Base-by-base conservation (phyloP, 2,888 invertebrate species). In the Autographa pulchrina region DNA sequence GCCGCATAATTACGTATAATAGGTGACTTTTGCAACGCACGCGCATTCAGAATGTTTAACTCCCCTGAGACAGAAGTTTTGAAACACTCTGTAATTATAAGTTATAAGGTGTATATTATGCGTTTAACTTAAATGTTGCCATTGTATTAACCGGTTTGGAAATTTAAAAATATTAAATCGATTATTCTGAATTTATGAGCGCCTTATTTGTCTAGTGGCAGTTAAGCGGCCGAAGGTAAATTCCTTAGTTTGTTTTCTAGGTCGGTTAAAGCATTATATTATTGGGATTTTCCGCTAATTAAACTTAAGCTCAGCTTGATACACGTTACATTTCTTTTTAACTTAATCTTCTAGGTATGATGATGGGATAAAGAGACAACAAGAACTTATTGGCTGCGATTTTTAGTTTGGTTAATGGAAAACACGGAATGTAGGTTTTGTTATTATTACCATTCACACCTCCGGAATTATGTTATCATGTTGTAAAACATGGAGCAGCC, bases 1-100 rank as follows among this genome's bases (percentile, higher is more conserved):
- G 92, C 92, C 92, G 88, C 91, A 92, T 95, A 94, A 95, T 95
- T 94, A 91, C 89, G 84, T 90, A 90, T 94, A 94, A 94, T 94
- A 93, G 93, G 91, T 87, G 90, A 91, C 92, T 93, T 93, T 93
- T 92, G 94, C 93, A 93, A 93, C 89, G 90, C 89, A 91, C 92
- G 91, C 91, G 91, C 88, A 91, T 88, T 91, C 89, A 87, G 92
- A 93, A 93, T 93, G 88, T 92, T 92, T 90, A 89, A 90, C 88
- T 92, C 90, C 84, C 78, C 86, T 81, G 88, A 89, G 91, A 91
- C 90, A 91, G 90, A 92, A 92, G 87, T 92, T 93, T 92, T 92
- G 88, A 92, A 92, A 91, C 88, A 87, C 84, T 88, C 81, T 87
- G 85, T 89, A 90, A 91, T 91, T 90, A 89, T 88, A 84, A 86